Evolutionary conservation across 35 echinoderm and acorn worm species (phyloP).

Genomic region (Apostichopus parvimensis): DNA sequence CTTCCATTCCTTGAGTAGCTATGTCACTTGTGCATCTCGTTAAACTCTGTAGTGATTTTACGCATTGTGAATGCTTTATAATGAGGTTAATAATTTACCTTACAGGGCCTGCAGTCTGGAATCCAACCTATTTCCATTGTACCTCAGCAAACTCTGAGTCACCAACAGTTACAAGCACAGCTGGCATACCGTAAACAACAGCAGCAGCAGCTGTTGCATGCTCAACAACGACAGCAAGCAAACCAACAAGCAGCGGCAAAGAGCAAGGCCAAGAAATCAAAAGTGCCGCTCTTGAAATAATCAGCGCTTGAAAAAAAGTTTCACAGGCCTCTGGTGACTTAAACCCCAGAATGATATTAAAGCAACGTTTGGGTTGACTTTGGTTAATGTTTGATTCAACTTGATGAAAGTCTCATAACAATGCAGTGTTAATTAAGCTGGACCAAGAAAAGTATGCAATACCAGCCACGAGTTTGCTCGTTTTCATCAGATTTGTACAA

Average conservation of each 20-base stretch:
- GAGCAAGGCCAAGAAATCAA: constrained; percentile 33
- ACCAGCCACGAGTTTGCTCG: no score
- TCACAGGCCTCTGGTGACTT: no score
- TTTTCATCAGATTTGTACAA: no score
- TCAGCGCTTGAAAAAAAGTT: not conserved
- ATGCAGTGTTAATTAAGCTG: no score
- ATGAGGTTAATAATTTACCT: no score
- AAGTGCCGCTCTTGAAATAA: constrained; percentile 8
- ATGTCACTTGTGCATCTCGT: not conserved
- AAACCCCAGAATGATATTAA: no score
- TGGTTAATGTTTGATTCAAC: no score
- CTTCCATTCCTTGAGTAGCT: not conserved
- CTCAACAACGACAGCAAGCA: not conserved
- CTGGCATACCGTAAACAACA: constrained; percentile 22
- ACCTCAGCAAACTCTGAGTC: not conserved
- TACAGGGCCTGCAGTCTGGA: not conserved
- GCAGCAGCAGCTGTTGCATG: constrained; percentile 7
- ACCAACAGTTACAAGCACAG: constrained; percentile 19
- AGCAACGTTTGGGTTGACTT: no score
- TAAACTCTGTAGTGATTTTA: no score
- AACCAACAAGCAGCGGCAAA: constrained; percentile 11
- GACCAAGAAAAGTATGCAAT: no score
- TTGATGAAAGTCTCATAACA: no score
- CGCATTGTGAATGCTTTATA: no score
- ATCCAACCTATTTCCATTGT: constrained; percentile 14